Conservation (phyloP, 2,888 invertebrate genomes). For the Drosophila nigritarsus region DNA sequence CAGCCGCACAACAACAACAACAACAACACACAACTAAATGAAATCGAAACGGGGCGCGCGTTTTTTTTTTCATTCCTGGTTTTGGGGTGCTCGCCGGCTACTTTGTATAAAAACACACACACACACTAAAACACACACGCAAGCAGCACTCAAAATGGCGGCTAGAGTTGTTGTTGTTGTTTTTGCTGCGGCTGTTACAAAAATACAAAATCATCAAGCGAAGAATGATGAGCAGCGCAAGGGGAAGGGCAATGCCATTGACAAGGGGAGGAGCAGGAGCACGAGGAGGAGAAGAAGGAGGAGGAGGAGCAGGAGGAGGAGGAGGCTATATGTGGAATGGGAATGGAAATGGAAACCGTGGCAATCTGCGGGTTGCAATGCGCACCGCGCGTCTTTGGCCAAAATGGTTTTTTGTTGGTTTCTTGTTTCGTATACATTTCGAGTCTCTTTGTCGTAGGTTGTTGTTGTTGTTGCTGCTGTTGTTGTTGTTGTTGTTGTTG, state of each 20-base stretch:
- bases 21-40: constrained; percentile 33
- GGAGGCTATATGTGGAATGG: background rate
- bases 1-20: constrained; percentile 41
- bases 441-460: constrained; percentile 13
- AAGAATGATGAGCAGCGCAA: constrained; percentile 44
- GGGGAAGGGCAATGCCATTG: background rate
- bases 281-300: background rate
- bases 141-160: constrained; percentile 49
- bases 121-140: background rate
- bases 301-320: background rate
- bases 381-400: constrained; percentile 62
- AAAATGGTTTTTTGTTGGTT: constrained; percentile 53
- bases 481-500: constrained; percentile 16
- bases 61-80: constrained; percentile 26
- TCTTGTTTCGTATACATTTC: constrained; percentile 40
- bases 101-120: constrained; percentile 50
- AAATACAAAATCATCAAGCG: constrained; percentile 58
- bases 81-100: constrained; percentile 59
- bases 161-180: constrained; percentile 20
- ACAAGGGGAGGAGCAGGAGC: constrained; percentile 4
- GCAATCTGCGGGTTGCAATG: constrained; percentile 60
- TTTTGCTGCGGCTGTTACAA: constrained; percentile 54
- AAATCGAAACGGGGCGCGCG: constrained; percentile 45
- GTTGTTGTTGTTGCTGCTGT: constrained; percentile 10
- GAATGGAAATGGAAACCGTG: constrained; percentile 20